Conservation (phyloP, 2,113 vertebrate genomes). For the Delphinus delphis region DNA sequence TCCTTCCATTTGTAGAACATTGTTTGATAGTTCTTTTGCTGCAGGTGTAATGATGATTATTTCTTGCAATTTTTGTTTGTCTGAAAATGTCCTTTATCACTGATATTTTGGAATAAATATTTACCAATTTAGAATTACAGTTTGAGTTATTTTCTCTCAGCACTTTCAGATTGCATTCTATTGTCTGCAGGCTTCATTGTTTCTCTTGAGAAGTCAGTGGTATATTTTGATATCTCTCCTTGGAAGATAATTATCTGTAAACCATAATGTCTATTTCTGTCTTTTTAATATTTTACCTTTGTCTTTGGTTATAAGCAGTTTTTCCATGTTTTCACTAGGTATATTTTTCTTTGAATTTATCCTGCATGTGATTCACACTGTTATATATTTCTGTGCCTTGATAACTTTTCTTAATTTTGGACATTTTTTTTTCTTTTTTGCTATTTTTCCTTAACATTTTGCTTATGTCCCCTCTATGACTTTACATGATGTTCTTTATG, state of each 20-base stretch:
- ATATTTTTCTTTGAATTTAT: slow-evolving; percentile 1
- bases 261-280: neutral
- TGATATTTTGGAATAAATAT: neutral
- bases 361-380: neutral
- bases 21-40: neutral
- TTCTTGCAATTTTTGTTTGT: neutral
- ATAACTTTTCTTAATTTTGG: neutral
- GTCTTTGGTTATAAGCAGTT: neutral
- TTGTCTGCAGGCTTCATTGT: neutral
- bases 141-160: neutral
- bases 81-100: neutral
- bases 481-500: neutral
- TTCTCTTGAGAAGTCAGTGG: slow-evolving; percentile 26
- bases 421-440: neutral
- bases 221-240: neutral
- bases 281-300: neutral
- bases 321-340: neutral
- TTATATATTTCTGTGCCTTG: neutral
- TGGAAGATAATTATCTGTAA: neutral
- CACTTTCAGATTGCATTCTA: neutral
- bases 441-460: slow-evolving; percentile 4
- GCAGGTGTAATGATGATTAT: neutral
- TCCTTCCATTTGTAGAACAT: neutral
- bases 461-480: neutral
- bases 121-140: neutral